Evolutionary conservation across 2,113 vertebrate genomes (phyloP), one percentile per base, ranked within the genome.

Genomic region (Bos javanicus): DNA sequence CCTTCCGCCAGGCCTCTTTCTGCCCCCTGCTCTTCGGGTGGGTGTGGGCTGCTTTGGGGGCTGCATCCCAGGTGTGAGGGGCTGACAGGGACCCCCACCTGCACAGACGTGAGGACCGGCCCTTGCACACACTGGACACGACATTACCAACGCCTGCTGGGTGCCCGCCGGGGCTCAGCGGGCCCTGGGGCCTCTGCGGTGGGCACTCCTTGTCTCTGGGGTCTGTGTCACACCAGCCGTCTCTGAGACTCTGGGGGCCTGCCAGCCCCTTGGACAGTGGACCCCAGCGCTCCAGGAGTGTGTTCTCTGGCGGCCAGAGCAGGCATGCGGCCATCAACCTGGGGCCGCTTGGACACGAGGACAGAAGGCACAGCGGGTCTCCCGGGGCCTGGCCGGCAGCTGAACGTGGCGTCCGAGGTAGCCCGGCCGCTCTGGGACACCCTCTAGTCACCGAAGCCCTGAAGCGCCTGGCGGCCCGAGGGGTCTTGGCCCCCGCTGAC

Each of bases 401-500:
- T 2, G 9, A 17, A 17, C 2, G 3, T 30, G 52, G 26, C 19
- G 36, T 2, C 11, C 17, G 8, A 21, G 43, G 54, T 36, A 56
- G 23, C 39, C 30, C 0, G 0, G 36, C 82, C 5, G 0, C 56
- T 8, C 36, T 12, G 1, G n/a, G 25, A 30, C 64, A 26, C 19
- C 64, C 5, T 7, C 36, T 17, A 11, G 23, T 21, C 30, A 7
- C 67, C 0, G 3, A 17, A n/a, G 81, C n/a, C 56, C 48, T 7
- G 25, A 23, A 23, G 16, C 1, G 3, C 83, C 74, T 10, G 7
- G n/a, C 0, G 30, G n/a, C 17, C 59, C 17, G 0, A 16, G 59
- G n/a, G 52, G 52, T 30, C 81, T 33, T 2, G 1, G 28, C 5
- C 4, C 3, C 21, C 5, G 2, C 21, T 2, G 7, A 25, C n/a